A percentile compares a stretch with the other conserved stretches of the same genome.
Evolutionary conservation across 2,113 vertebrate species (phyloP).

Genomic region (Petaurus breviceps): DNA sequence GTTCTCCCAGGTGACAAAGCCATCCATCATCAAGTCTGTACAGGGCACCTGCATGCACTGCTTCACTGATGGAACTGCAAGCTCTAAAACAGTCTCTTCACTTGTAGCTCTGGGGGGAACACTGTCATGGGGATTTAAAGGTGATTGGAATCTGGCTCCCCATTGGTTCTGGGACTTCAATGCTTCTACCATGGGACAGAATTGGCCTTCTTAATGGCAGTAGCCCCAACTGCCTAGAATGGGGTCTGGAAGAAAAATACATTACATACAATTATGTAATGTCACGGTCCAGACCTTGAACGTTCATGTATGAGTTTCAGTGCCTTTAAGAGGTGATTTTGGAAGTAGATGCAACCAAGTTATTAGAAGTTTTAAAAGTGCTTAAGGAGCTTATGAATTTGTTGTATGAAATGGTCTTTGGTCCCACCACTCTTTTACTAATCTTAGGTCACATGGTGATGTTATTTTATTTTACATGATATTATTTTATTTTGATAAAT

Average conservation of each 20-base stretch:
- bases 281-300: background rate
- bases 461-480: background rate
- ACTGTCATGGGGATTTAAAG: conserved; percentile 22
- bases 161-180: background rate
- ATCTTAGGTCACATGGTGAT: background rate
- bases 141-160: conserved; percentile 33
- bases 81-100: background rate
- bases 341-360: background rate
- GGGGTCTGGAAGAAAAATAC: background rate
- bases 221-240: background rate
- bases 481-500: too few relatives aligned
- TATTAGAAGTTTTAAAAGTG: background rate
- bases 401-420: background rate
- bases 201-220: background rate
- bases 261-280: too few relatives aligned
- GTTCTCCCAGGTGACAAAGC: too few relatives aligned
- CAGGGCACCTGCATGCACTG: too few relatives aligned
- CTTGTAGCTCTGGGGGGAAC: background rate
- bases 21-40: too few relatives aligned
- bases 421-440: background rate
- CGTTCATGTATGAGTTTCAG: background rate
- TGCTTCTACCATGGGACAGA: background rate
- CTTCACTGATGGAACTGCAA: background rate
- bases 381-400: background rate
- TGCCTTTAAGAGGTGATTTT: background rate